Evolutionary conservation across 2,113 vertebrate species (phyloP).

Genomic region (Vombatus ursinus): DNA sequence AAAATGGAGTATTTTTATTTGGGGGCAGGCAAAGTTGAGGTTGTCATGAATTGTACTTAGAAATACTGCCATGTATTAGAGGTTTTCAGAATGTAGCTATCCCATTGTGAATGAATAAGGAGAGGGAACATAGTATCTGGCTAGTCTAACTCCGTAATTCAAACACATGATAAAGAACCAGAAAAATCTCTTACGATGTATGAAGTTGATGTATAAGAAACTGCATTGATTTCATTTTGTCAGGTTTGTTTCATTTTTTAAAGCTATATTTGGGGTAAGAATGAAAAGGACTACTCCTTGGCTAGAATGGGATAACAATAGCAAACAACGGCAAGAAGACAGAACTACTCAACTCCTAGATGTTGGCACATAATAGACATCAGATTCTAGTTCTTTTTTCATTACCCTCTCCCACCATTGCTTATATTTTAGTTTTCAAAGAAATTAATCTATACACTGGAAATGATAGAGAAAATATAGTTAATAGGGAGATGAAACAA

Average conservation of each 20-base stretch:
- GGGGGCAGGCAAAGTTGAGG: not conserved
- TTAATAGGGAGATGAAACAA: not conserved
- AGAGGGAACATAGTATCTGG: not conserved
- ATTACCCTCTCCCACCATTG: not conserved
- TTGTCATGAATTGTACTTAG: slow-evolving; percentile 36
- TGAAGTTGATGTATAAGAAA: not conserved
- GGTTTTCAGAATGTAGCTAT: not conserved
- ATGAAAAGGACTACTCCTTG: not conserved
- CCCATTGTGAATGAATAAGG: not conserved
- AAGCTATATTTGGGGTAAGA: not conserved
- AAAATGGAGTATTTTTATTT: not conserved
- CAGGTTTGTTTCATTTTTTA: not conserved
- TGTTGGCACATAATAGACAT: not conserved
- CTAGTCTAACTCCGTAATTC: not conserved
- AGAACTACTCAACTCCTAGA: too few relatives aligned
- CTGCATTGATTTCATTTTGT: not conserved
- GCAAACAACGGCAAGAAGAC: not conserved
- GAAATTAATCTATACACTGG: not conserved
- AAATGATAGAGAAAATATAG: not conserved
- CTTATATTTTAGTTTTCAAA: not conserved
- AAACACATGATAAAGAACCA: not conserved
- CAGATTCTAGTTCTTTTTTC: not conserved
- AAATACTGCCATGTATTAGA: slow-evolving; percentile 39
- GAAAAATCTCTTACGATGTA: not conserved
- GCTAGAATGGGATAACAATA: not conserved